Conservation (phyloP, 2,113 vertebrate genomes). For the Herpetotheres cachinnans region DNA sequence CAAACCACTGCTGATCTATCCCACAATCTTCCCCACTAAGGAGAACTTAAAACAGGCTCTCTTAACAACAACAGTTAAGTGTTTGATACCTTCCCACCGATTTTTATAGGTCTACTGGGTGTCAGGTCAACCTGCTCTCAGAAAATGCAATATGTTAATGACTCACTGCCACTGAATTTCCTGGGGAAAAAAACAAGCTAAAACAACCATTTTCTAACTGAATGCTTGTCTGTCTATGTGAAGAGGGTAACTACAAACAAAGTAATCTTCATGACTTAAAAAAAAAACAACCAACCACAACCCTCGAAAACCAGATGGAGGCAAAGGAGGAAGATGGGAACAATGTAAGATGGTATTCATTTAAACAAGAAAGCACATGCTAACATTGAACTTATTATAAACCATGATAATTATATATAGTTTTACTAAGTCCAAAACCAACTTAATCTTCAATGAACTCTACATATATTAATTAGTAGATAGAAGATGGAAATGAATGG, state of each 20-base stretch:
- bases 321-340: neutral
- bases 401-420: neutral
- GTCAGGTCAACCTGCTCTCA: slow-evolving; percentile 15
- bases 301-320: neutral
- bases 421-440: neutral
- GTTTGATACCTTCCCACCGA: neutral
- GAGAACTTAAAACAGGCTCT: neutral
- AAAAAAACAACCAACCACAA: neutral
- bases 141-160: slow-evolving; percentile 38
- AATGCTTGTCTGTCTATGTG: neutral
- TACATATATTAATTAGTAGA: neutral
- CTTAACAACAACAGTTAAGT: neutral
- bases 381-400: neutral
- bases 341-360: neutral
- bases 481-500: neutral
- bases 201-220: slow-evolving; percentile 37
- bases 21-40: neutral
- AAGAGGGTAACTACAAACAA: neutral
- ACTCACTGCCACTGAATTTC: slow-evolving; percentile 50
- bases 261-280: neutral
- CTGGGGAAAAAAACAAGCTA: neutral
- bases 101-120: neutral
- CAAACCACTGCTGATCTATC: neutral
- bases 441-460: neutral
- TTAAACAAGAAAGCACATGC: neutral